Evolutionary conservation across 53 echinoderm and acorn worm genomes (phyloP), one percentile per base, ranked within the genome.

Genomic region (Henricia sp.): DNA sequence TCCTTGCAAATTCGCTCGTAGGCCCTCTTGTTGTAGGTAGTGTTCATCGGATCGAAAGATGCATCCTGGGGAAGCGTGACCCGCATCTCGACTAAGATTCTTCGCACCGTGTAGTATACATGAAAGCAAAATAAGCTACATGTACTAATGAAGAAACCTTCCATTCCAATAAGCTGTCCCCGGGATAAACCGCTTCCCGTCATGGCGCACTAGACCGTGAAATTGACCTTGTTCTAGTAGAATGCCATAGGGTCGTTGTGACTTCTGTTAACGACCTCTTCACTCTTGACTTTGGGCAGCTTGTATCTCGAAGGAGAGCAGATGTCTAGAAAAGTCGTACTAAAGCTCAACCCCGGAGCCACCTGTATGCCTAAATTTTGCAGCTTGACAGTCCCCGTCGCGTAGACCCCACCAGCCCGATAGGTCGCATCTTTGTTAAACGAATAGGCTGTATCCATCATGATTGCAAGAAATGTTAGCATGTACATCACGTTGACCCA

Each of bases 161-260:
- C 42, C 83, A 83, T 83, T 52, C n/a, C n/a, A n/a, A n/a, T n/a
- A n/a, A n/a, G n/a, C n/a, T n/a, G n/a, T n/a, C n/a, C n/a, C n/a
- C n/a, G n/a, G n/a, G 57, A 74, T 30, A 86, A 50, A 12, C 75
- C 75, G 12, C 86, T 64, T 24, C 86, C 74, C 24, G 51, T 74
- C 12, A 76, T 86, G 37, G 86, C 86, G 23, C 86, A 86, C 86
- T 67, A 86, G 30, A 86, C 52, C n/a, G 86, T 76, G 50, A 86
- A 86, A 37, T 86, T 86, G 38, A 86, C 41, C 69, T 84, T 67
- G 40, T 70, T 84, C 71, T 84, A 71, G 70, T 71, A 84, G 53
- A 84, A 84, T 58, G 20, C 48, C 59, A 85, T 85, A 46, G 70
- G 85, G 46, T 40, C 71, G 30, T 67, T 67, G 6, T 34, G 67